Base-by-base conservation (phyloP, 2,113 vertebrate genomes). In the Pseudorasbora parva region DNA sequence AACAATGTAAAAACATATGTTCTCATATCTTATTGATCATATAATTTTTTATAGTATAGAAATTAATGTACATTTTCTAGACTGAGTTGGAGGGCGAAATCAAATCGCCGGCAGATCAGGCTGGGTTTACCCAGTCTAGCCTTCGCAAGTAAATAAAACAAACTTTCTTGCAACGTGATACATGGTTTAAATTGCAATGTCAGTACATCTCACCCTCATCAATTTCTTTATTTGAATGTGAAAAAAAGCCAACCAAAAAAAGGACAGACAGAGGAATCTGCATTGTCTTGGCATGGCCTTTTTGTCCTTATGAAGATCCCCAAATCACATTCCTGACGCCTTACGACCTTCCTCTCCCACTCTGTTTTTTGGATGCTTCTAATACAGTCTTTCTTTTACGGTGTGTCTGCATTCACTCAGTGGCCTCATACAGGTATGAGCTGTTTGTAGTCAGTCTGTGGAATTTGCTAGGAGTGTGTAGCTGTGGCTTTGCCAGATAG, bases 391-490 rank as follows among this genome's bases (percentile, higher is more conserved):
- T 68, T 30, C 25, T 43, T 62, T 45, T 30, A 25, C 21, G 17
- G 15, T 7, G 57, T 51, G 43, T n/a, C 37, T 56, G 54, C 7
- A 12, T n/a, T 60, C 37, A 25, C 56, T 33, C 23, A 4, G 3
- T 15, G 69, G 43, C 41, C 43, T 57, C 45, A 23, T 49, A n/a
- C 75, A 66, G 73, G 60, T 83, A 54, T 47, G 57, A 49, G 33
- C 30, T 33, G 68, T 43, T 25, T 73, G 51, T 73, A 82, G 51
- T 59, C n/a, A 23, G 14, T 15, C 78, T 78, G 74, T 56, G 82
- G 82, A 83, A 83, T 83, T 66, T 83, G 59, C 33, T 57, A 43
- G 66, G 80, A 57, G 80, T 33, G 84, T 82, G 80, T 74, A 62
- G n/a, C 17, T 8, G n/a, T 19, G 81, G 30, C n/a, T 83, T 57